Base-by-base conservation (phyloP, 1,140 invertebrate genomes). In the Platyura marginata region DNA sequence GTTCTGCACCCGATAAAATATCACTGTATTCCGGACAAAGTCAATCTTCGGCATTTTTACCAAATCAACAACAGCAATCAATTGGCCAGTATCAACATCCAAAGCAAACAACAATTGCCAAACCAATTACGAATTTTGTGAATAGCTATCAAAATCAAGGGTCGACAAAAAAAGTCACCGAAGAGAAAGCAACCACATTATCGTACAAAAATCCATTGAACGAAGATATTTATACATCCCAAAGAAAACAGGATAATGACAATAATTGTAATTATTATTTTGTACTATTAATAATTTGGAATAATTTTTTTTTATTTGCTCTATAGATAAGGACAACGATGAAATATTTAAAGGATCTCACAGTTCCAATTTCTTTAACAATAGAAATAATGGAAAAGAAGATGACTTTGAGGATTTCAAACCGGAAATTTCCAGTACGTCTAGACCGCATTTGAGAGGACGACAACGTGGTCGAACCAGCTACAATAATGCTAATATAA, bases 351-450 rank as follows among this genome's bases (percentile, higher is more conserved):
- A 69, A 36, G 67, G 70, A 38, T 75, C 69, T 41, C 72, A 72
- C 48, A 77, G 70, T 44, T 71, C 71, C 23, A 74, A 75, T 49
- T 75, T 75, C 51, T 77, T 72, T 52, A 67, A 68, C 47, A 75
- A 71, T 49, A 57, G 62, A 22, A 76, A 75, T n/a, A n/a, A n/a
- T 50, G 64, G 64, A 21, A 69, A 69, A 29, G 53, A 57, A 41
- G 59, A 61, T 43, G 50, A 49, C 38, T 56, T 53, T 32, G 52
- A 55, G 15, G 72, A 77, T 46, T 50, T 57, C n/a, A n/a, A n/a
- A n/a, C 32, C 25, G 9, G 16, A 11, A 34, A 34, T 3, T 34
- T 34, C 32, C 13, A 34, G 11, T 11, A 34, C 40, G 34, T 23
- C 34, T 8, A 42, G 19, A 33, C 29, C 40, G 20, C 23, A n/a